Evolutionary conservation across 2,888 invertebrate species (phyloP), one percentile per base, ranked within the genome.

Genomic region (Mesopsocus fuscifrons): DNA sequence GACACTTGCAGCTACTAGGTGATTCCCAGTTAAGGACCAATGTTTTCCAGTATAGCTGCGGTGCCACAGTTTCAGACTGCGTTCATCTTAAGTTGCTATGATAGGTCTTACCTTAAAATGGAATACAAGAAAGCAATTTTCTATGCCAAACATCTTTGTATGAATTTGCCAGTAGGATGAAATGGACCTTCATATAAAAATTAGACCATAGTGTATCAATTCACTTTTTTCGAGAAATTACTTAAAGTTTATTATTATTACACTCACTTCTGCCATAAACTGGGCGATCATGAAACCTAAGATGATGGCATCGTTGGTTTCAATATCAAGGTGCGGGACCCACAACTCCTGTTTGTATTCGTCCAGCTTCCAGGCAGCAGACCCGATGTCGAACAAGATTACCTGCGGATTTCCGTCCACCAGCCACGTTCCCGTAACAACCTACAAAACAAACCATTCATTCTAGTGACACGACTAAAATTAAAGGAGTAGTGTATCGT

Each of bases 321-420:
- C 98, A 31, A 85, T 62, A 59, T 98, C 98, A 52, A 89, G 68
- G 62, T 88, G 88, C 0, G 97, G 98, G 48, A 84, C 75, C 91
- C 92, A 98, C 23, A 98, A 61, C 58, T 97, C 91, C 48, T 83
- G 79, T 57, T 95, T 97, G 66, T 82, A 98, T 45, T 83, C 78
- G 59, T 95, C 91, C 55, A 99, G 61, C 60, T 92, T 92, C 87
- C 91, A 91, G 0, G 92, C 85, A 0, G 83, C 94, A 1, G 91
- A 89, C 15, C 91, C 88, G 57, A 99, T 85, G 61, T 99, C 98
- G 66, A 99, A 95, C 3, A 99, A 68, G 43, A 99, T 78, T 33
- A 99, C 81, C 61, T 92, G 92, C 0, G 98, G 98, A 66, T 94
- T 97, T n/a, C 98, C 98, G 57, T 99, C 98, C 2, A 99, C 98